Evolutionary conservation across 2,113 vertebrate species (phyloP).

Genomic region (Perca flavescens): DNA sequence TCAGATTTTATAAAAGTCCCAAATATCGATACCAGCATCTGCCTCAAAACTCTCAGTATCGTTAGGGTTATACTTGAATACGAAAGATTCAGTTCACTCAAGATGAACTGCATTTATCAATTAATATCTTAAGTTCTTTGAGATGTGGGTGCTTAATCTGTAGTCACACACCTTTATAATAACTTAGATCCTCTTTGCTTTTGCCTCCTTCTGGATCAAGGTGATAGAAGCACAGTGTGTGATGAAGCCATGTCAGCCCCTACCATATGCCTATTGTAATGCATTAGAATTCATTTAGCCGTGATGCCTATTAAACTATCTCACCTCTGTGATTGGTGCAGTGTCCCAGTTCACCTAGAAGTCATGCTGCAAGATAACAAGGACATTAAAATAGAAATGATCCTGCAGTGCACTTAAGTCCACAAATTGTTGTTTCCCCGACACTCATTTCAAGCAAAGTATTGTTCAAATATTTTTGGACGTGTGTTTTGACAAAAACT

Average conservation of each 20-base stretch:
- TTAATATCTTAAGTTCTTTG: not conserved
- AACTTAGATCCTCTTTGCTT: slow-evolving; percentile 2
- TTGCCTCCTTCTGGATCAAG: slow-evolving; percentile 44
- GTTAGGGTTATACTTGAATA: not conserved
- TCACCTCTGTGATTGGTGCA: slow-evolving; percentile 68
- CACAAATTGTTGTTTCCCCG: slow-evolving; percentile 13
- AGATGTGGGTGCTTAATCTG: slow-evolving; percentile 5
- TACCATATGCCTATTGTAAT: slow-evolving; percentile 78
- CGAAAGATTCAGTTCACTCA: not conserved
- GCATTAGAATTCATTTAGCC: slow-evolving; percentile 71
- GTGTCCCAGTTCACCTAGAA: slow-evolving; percentile 72
- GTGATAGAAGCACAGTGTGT: slow-evolving; percentile 52
- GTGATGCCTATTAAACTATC: slow-evolving; percentile 62
- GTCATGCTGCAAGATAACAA: slow-evolving; percentile 68
- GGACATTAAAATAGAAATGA: slow-evolving; percentile 44
- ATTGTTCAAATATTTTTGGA: slow-evolving; percentile 20
- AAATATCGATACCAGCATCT: not conserved
- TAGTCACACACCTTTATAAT: slow-evolving; percentile 2
- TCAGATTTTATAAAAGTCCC: not conserved
- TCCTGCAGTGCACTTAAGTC: slow-evolving; percentile 1
- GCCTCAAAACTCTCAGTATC: not conserved
- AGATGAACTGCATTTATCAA: not conserved
- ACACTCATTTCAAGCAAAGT: not conserved
- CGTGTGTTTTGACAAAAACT: slow-evolving; percentile 1
- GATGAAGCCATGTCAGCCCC: slow-evolving; percentile 52